Evolutionary conservation across 30 jellyfish, hydroid and myxozoan species (phyloP).

Genomic region (Aurelia aurita complex sp. Pacific): DNA sequence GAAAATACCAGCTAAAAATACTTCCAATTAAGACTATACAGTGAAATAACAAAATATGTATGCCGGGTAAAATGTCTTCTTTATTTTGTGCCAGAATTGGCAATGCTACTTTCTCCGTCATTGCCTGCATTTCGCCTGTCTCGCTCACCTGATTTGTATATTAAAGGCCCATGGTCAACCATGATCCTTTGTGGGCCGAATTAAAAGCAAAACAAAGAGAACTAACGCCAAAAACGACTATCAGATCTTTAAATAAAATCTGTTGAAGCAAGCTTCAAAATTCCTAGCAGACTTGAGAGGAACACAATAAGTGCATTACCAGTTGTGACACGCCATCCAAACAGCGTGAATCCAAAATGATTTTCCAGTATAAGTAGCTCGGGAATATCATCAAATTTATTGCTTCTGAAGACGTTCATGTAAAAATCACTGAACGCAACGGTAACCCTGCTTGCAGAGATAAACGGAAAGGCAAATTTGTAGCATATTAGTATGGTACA

Average conservation of each 20-base stretch:
- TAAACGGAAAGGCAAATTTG: constrained; percentile 62
- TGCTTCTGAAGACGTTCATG: constrained; percentile 27
- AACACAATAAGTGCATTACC: constrained; percentile 37
- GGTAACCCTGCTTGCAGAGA: constrained; percentile 70
- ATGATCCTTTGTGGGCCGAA: too few relatives aligned
- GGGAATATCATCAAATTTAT: constrained; percentile 47
- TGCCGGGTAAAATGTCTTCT: too few relatives aligned
- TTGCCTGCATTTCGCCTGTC: too few relatives aligned
- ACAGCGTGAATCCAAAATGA: constrained; percentile 39
- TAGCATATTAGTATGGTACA: constrained; percentile 48
- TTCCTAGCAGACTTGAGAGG: constrained; percentile 55
- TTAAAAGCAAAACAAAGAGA: too few relatives aligned
- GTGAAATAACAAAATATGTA: too few relatives aligned
- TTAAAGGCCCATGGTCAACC: too few relatives aligned
- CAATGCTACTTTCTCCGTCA: too few relatives aligned
- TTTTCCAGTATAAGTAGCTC: constrained; percentile 28
- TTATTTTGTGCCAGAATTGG: too few relatives aligned
- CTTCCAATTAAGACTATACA: too few relatives aligned
- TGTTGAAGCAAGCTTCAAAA: constrained; percentile 36
- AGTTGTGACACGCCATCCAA: constrained; percentile 47
- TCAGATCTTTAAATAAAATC: neutral
- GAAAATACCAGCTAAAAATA: too few relatives aligned
- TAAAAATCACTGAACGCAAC: constrained; percentile 35
- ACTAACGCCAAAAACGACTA: too few relatives aligned
- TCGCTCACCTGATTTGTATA: too few relatives aligned